Evolutionary conservation across 2,113 vertebrate genomes (phyloP).

Genomic region (Crypturellus undulatus): DNA sequence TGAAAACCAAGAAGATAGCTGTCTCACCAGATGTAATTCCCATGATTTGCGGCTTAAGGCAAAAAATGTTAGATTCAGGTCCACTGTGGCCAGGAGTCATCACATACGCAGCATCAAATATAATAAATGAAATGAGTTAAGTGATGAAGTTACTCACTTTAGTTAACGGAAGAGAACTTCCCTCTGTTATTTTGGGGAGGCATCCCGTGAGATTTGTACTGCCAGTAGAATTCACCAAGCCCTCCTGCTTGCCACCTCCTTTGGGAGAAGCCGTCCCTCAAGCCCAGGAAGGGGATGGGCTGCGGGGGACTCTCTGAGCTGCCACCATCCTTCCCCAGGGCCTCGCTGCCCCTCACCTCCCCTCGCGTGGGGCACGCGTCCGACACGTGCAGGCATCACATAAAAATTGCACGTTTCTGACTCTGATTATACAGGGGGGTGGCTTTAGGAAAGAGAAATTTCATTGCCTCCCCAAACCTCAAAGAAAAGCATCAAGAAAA

Average conservation of each 20-base stretch:
- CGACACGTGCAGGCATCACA: fast-evolving
- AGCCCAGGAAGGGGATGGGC: background rate
- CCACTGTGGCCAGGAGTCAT: background rate
- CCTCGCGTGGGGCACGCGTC: fast-evolving
- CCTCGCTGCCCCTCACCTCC: background rate
- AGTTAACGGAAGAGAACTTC: background rate
- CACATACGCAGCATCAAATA: background rate
- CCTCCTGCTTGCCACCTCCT: background rate
- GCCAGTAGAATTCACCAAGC: background rate
- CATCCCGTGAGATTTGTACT: background rate
- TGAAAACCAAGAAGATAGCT: background rate
- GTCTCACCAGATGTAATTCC: fast-evolving
- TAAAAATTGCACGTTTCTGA: fast-evolving
- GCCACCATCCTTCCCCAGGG: background rate
- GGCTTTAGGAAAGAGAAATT: background rate
- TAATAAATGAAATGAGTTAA: background rate
- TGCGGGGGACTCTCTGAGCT: background rate
- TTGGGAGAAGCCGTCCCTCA: background rate
- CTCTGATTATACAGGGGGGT: fast-evolving
- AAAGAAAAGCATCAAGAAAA: background rate
- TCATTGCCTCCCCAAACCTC: background rate
- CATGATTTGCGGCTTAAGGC: background rate
- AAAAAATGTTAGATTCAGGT: background rate
- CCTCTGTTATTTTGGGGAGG: no score
- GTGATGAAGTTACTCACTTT: background rate